Conservation (phyloP, 2,797 vertebrate species). For the Syndactyla subalaris region DNA sequence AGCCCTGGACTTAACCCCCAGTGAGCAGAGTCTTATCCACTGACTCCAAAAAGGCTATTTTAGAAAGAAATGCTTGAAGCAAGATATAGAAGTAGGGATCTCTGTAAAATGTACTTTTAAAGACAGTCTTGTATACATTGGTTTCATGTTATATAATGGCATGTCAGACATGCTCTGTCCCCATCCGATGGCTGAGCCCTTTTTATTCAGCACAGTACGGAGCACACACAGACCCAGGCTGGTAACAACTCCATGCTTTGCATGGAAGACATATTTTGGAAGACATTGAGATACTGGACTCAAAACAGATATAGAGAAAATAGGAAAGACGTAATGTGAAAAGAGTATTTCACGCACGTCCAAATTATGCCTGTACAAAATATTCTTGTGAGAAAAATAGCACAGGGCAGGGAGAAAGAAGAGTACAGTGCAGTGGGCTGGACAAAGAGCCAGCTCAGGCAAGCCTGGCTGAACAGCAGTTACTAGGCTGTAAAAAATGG, state of each 20-base stretch:
- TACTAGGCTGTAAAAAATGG: constrained; percentile 40
- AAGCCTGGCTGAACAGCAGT: background rate
- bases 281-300: background rate
- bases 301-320: constrained; percentile 26
- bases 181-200: background rate
- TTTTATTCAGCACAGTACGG: background rate
- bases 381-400: constrained; percentile 35
- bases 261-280: constrained; percentile 29
- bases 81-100: background rate
- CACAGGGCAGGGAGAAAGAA: background rate
- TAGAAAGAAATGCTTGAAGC: constrained; percentile 15
- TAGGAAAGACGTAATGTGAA: background rate
- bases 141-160: constrained; percentile 64
- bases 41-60: constrained; percentile 4
- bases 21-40: background rate
- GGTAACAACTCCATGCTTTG: background rate
- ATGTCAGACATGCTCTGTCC: constrained; percentile 8
- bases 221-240: background rate
- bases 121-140: constrained; percentile 31
- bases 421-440: background rate
- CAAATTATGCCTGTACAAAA: background rate
- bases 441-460: constrained; percentile 47
- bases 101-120: constrained; percentile 28
- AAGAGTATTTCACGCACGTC: background rate
- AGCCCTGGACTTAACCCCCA: background rate